These are phyloP conservation scores for Parotocinclus haroldoi DNA, from an alignment of 2,797 vertebrate species.

Conservation along the genomic window DNA sequence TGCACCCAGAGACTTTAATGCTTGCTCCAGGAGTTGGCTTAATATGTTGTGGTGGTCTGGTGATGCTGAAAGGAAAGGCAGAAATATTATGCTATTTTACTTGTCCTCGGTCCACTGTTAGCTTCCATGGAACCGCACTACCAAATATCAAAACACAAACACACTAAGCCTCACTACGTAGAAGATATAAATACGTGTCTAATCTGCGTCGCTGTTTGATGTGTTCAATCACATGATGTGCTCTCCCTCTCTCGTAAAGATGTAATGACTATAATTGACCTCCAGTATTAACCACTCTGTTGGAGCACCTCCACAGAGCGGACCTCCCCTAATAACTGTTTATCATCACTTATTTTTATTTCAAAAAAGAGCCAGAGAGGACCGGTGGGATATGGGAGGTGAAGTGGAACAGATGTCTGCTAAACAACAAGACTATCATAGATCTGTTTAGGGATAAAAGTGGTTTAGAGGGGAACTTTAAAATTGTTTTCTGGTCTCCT, in stretches of 20 bases:
- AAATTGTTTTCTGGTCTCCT: constrained; percentile 7
- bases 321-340: constrained; percentile 42
- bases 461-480: constrained; percentile 22
- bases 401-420: constrained; percentile 22
- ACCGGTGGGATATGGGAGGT: constrained; percentile 20
- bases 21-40: too few species aligned
- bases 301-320: constrained; percentile 22
- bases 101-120: background rate
- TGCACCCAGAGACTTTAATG: too few species aligned
- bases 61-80: background rate
- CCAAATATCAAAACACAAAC: background rate
- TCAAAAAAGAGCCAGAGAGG: constrained; percentile 22
- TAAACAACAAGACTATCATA: constrained; percentile 12
- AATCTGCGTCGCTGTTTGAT: constrained; percentile 29
- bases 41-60: background rate
- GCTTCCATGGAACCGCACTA: background rate
- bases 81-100: background rate
- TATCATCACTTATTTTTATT: constrained; percentile 64
- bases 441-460: constrained; percentile 27
- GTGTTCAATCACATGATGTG: constrained; percentile 43
- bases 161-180: constrained; percentile 7
- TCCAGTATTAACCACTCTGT: constrained; percentile 34
- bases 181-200: constrained; percentile 22
- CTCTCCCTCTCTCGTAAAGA: constrained; percentile 20
- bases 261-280: constrained; percentile 46